Base-by-base conservation (phyloP, 2,113 vertebrate species). In the Mus spicilegus region DNA sequence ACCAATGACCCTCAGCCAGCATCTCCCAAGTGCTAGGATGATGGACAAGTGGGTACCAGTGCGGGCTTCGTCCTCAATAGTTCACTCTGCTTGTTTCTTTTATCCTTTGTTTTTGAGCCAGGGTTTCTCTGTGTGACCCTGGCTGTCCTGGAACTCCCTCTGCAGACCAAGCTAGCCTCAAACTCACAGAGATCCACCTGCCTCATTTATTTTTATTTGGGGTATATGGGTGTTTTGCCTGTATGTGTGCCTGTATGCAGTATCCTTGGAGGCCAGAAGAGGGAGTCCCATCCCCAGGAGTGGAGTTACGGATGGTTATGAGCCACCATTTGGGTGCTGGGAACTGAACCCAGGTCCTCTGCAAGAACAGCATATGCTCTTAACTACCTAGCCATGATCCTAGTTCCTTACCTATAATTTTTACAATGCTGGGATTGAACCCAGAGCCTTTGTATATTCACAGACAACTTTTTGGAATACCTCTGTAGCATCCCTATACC, bases 401-500 rank as follows among this genome's bases (percentile, higher is more conserved):
- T 13, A 30, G 39, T 30, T 63, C 58, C n/a, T 8, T 39, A 17
- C 42, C 65, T 65, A 19, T 65, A 7, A 54, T 16, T 28, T 87
- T 54, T 87, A 26, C 5, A 39, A 87, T 20, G 39, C 28, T 63
- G 9, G 39, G 61, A 49, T 49, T 67, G 39, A 86, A 11, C 39
- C 28, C 61, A 33, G 39, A 16, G 39, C 82, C 39, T 86, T 67
- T 67, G 61, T 54, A 63, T 24, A 42, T 89, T 70, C 30, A 51
- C 30, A 20, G 69, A 49, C 30, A 75, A 42, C 36, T 84, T 90
- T 87, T 39, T 51, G 51, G 86, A 73, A 39, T 20, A 73, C 14
- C 19, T 30, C 0, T 3, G 17, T 24, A 3, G 13, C 30, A 63
- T 1, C 69, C 20, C 22, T 28, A 33, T 0, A 42, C 49, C 49